Evolutionary conservation across 37 sponge, comb jelly and placozoan genomes (phyloP), one percentile per base, ranked within the genome.

Genomic region (Crambe crambe): DNA sequence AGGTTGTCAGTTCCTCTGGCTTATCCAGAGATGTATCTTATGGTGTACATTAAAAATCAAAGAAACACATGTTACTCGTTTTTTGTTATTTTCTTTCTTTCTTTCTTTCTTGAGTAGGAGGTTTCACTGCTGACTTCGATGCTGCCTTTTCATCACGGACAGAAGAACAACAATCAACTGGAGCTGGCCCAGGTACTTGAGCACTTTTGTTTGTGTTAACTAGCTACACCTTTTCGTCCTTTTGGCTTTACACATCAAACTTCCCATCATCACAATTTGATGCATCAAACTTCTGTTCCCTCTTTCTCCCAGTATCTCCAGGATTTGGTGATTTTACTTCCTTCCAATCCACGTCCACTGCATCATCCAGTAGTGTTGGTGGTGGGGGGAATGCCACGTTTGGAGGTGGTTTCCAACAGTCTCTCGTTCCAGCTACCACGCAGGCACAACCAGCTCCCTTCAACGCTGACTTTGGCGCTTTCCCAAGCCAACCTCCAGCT

Each of bases 261-360:
- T 34, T 35, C 22, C 27, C 29, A 23, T 26, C 30, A 64, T n/a
- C n/a, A n/a, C n/a, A n/a, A 61, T 22, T 37, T n/a, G n/a, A n/a
- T n/a, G n/a, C n/a, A n/a, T n/a, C n/a, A n/a, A n/a, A 17, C 41
- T 31, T 35, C 18, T 37, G 36, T 17, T 43, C 0, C 30, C 57
- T 12, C 20, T 42, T 35, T 18, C 8, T 26, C 42, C 10, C 35
- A 21, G 58, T 1, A 34, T 58, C 66, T 77, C 37, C 83, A 58
- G 92, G 56, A 23, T 86, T 91, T 79, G 92, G 76, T 65, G 92
- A 83, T 35, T 91, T 87, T 37, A 31, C 79, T 40, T 56, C 74
- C 26, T 87, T 87, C 76, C 84, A 86, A 43, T 26, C 71, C 29
- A 75, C 87, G 0, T 22, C 58, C 56, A 12, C 42, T 5, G 5